Conservation (phyloP, 2,113 vertebrate genomes). For the Heterotilapia buettikoferi region DNA sequence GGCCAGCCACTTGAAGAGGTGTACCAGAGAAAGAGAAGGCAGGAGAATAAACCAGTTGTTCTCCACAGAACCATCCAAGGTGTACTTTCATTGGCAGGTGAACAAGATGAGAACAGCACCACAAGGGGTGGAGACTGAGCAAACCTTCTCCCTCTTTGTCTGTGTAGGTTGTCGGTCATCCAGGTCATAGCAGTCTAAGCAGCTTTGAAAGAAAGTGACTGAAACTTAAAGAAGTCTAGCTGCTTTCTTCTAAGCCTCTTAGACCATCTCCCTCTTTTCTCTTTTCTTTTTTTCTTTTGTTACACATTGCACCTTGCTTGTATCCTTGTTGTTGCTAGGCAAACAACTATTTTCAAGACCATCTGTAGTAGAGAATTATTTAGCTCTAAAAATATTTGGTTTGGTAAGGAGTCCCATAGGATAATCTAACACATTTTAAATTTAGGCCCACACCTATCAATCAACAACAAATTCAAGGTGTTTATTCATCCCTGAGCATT, state of each 20-base stretch:
- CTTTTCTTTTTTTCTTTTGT: not conserved
- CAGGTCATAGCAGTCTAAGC: not conserved
- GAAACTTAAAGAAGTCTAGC: not conserved
- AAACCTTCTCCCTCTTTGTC: not conserved
- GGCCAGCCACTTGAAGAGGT: not conserved
- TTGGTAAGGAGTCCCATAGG: not conserved
- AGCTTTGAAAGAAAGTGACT: not conserved
- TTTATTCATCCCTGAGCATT: not conserved
- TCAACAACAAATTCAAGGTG: not conserved
- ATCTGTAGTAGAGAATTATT: not conserved
- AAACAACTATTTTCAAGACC: not conserved
- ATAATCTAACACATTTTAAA: not conserved
- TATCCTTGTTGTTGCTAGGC: not conserved
- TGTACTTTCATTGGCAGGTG: not conserved
- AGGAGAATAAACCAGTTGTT: not conserved
- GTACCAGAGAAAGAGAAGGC: not conserved
- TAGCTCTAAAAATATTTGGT: not conserved
- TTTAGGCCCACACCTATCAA: not conserved
- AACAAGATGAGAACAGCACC: not conserved
- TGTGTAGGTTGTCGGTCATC: not conserved
- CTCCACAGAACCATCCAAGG: not conserved
- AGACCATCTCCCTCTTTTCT: not conserved
- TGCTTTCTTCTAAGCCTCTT: not conserved
- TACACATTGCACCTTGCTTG: not conserved
- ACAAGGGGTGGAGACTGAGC: not conserved